A percentile compares a stretch with the other conserved stretches of the same genome.
Evolutionary conservation across 2,888 invertebrate genomes (phyloP).

Genomic region (Beris chalybata): DNA sequence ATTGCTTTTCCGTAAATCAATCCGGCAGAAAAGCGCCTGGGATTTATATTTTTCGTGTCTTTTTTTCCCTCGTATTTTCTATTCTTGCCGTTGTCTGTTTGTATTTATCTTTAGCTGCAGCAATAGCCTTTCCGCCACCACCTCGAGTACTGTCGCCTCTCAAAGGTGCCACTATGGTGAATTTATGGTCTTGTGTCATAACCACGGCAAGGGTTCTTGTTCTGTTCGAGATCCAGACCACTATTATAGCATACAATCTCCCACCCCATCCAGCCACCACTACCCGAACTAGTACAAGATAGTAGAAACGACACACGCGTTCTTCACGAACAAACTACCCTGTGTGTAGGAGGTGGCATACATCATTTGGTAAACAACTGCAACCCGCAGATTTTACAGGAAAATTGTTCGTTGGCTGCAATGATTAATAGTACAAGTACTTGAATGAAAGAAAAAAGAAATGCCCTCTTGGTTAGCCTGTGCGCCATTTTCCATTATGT

Average conservation of each 20-base stretch:
- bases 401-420: conserved; percentile 30
- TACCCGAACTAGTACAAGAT: no score
- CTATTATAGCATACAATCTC: no score
- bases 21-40: conserved; percentile 14
- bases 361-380: conserved; percentile 34
- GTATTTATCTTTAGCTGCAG: background rate
- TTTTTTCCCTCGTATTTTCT: conserved; percentile 2
- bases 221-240: no score
- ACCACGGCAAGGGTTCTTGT: conserved; percentile 14
- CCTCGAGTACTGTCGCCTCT: background rate
- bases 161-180: conserved; percentile 7
- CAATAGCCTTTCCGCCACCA: no score
- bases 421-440: conserved; percentile 31
- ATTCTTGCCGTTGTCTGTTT: background rate
- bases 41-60: conserved; percentile 15
- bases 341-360: background rate
- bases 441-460: no score
- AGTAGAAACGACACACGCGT: no score
- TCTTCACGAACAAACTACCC: no score
- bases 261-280: no score
- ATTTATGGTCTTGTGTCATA: conserved; percentile 20
- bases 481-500: no score
- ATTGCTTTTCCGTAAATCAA: conserved; percentile 23
- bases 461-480: no score
- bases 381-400: conserved; percentile 29